phyloP scores from a whole-genome alignment of 2,888 invertebrate genomes.

The Dioctria linearis region DNA sequence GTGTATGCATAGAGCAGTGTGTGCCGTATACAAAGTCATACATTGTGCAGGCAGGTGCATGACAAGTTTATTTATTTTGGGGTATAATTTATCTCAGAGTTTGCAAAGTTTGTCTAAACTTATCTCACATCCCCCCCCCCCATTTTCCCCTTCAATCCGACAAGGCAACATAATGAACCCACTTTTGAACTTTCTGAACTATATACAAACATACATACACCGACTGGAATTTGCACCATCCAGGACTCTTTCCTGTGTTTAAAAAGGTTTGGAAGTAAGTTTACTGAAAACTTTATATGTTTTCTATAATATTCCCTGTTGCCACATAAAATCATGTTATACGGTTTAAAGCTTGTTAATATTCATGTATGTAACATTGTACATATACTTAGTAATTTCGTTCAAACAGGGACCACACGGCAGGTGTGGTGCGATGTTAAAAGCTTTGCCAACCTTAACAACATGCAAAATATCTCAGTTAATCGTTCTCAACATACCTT shows the following conservation, averaged over 20 bases:
- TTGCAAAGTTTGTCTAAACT: neutral
- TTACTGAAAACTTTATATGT: neutral
- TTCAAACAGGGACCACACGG: too few relatives aligned
- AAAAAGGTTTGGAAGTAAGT: neutral
- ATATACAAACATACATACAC: too few relatives aligned
- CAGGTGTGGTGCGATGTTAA: too few relatives aligned
- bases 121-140: neutral
- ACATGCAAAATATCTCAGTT: too few relatives aligned
- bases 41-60: neutral
- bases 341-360: too few relatives aligned
- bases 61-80: conserved; percentile 12
- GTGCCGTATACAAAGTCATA: neutral
- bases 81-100: neutral
- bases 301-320: neutral
- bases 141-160: neutral
- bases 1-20: neutral
- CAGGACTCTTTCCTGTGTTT: neutral
- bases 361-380: too few relatives aligned
- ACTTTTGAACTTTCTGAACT: neutral
- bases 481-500: too few relatives aligned
- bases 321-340: neutral
- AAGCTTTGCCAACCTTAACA: too few relatives aligned
- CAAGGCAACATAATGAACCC: neutral
- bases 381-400: too few relatives aligned
- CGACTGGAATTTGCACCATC: too few relatives aligned